phyloP scores from a whole-genome alignment of 2,797 vertebrate species.

The Naso thynnoides region DNA sequence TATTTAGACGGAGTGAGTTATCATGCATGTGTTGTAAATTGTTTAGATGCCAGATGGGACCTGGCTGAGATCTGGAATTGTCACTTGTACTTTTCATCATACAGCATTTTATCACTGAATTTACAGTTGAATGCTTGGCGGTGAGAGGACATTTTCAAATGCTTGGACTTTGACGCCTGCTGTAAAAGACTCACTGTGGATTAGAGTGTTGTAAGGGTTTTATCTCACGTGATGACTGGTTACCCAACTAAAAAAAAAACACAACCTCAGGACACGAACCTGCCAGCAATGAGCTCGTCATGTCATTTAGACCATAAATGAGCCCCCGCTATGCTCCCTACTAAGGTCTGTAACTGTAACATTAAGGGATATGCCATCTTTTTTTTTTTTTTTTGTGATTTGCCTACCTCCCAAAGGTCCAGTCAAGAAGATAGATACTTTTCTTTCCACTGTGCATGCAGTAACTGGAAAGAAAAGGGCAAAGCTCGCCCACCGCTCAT shows the following conservation, averaged over 20 bases:
- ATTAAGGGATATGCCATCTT: too few species aligned
- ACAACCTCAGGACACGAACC: constrained; percentile 52
- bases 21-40: constrained; percentile 13
- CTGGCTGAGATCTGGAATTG: constrained; percentile 29
- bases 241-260: constrained; percentile 52
- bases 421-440: too few species aligned
- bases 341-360: constrained; percentile 53
- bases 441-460: too few species aligned
- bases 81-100: constrained; percentile 32
- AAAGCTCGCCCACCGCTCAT: too few species aligned
- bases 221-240: constrained; percentile 16
- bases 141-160: constrained; percentile 2
- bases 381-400: too few species aligned
- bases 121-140: constrained; percentile 5
- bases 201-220: constrained; percentile 35
- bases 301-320: constrained; percentile 35
- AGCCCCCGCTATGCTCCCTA: constrained; percentile 19
- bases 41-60: constrained; percentile 12
- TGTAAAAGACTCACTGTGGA: constrained; percentile 27
- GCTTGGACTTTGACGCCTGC: constrained; percentile 23
- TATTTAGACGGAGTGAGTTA: constrained; percentile 26
- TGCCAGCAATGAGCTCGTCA: constrained; percentile 30
- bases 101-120: constrained; percentile 15
- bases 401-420: too few species aligned
- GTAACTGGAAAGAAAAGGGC: too few species aligned